Evolutionary conservation across 2,113 vertebrate species (phyloP).

Genomic region (Tor tambroides): DNA sequence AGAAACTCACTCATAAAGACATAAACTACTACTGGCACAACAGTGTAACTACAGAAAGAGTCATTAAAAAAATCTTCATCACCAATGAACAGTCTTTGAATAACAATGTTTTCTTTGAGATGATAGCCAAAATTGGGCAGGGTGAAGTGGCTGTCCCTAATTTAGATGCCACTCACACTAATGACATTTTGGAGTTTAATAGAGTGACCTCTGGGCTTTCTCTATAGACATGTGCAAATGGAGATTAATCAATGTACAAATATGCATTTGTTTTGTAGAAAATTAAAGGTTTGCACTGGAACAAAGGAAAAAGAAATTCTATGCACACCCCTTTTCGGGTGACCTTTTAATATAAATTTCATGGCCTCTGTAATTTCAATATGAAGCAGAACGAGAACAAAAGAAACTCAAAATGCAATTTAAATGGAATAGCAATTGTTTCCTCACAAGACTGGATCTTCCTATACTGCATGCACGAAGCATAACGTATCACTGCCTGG

Average conservation of each 20-base stretch:
- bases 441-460: slow-evolving; percentile 22
- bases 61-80: not conserved
- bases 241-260: slow-evolving; percentile 34
- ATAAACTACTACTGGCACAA: not conserved
- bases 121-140: not conserved
- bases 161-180: slow-evolving; percentile 25
- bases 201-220: not conserved
- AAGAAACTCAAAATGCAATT: slow-evolving; percentile 37
- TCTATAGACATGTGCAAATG: slow-evolving; percentile 28
- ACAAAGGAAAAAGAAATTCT: slow-evolving; percentile 4
- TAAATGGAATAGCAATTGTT: slow-evolving; percentile 33
- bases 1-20: not conserved
- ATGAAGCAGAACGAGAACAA: slow-evolving; percentile 19
- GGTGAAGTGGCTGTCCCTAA: not conserved
- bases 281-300: slow-evolving; percentile 15
- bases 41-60: not conserved
- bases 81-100: not conserved
- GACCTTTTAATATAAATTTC: slow-evolving; percentile 40
- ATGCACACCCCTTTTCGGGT: slow-evolving; percentile 3
- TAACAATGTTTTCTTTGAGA: not conserved
- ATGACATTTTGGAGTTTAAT: slow-evolving; percentile 12
- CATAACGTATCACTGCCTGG: slow-evolving; percentile 29
- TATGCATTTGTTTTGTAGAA: slow-evolving; percentile 33
- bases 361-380: slow-evolving; percentile 38
- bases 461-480: not conserved